phyloP scores from a whole-genome alignment of 1,140 invertebrate genomes.

The Drosophila sproati region DNA sequence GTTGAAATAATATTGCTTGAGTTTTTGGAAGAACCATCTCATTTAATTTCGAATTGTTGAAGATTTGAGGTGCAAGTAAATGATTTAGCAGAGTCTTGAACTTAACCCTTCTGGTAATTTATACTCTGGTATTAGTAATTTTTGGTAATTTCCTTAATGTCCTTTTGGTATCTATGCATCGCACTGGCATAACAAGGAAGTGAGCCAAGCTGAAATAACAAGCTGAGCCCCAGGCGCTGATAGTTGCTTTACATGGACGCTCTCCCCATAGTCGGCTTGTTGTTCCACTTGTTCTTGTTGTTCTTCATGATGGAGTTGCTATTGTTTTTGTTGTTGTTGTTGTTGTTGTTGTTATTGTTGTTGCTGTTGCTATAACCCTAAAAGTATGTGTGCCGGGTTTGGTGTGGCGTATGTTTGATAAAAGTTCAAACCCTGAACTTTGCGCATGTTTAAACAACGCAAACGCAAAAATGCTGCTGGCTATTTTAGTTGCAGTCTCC shows the following conservation, averaged over 20 bases:
- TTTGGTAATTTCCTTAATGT: constrained; percentile 82
- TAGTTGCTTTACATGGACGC: constrained; percentile 69
- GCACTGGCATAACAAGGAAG: constrained; percentile 60
- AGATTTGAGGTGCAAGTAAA: neutral
- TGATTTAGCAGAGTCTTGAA: constrained; percentile 4
- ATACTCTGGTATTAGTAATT: constrained; percentile 69
- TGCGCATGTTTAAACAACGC: constrained; percentile 83
- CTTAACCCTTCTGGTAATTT: constrained; percentile 51
- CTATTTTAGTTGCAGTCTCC: constrained; percentile 77
- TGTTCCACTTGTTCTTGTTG: constrained; percentile 44
- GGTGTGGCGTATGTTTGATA: constrained; percentile 77
- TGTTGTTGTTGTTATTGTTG: constrained; percentile 9
- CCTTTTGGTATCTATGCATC: constrained; percentile 56
- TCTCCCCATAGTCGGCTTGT: constrained; percentile 26
- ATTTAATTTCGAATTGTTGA: constrained; percentile 2
- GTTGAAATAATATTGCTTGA: too few relatives aligned
- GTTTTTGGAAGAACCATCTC: too few relatives aligned
- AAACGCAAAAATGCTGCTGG: constrained; percentile 83
- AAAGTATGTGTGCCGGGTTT: constrained; percentile 50
- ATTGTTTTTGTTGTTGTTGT: neutral
- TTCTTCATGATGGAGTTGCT: constrained; percentile 32
- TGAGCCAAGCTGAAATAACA: constrained; percentile 78
- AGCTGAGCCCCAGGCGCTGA: constrained; percentile 71
- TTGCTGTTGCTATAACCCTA: constrained; percentile 42
- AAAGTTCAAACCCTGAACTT: constrained; percentile 83